Evolutionary conservation across 2,888 invertebrate species (phyloP), one percentile per base, ranked within the genome.

Genomic region (Blomia tropicalis): DNA sequence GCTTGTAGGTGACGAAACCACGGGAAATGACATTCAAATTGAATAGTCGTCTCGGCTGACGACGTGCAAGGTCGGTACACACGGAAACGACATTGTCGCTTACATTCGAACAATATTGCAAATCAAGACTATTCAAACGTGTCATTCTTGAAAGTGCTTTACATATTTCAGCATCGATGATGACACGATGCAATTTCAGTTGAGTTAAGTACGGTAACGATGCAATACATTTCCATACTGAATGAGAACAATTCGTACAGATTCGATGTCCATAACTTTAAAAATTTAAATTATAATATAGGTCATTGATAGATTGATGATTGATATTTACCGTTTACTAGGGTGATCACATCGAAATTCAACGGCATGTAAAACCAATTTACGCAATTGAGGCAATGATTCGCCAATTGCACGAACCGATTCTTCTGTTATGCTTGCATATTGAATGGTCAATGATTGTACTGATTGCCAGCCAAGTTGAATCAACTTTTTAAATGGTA

Each of bases 91-190:
- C 43, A 29, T 62, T 62, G 17, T 62, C 41, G 56, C 47, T 62
- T 23, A 62, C 62, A 44, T 62, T 62, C 11, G 62, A 62, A 58
- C 62, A 62, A 19, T 62, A 62, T 31, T 62, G 62, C 19, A 62
- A 43, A 43, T 62, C 62, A n/a, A 62, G 43, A 44, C 29, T 41
- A 1, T 17, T n/a, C 19, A 62, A 31, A 44, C 25, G 22, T 14
- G 19, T 1, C 62, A 62, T 62, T 30, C 56, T 14, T 32, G 19
- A 41, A 17, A 62, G 19, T 14, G 62, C 43, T 22, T 29, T 43
- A 47, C 62, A 62, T 1, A 62, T 62, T n/a, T 62, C 56, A 19
- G 32, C 56, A 25, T 62, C 62, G 19, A 62, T 62, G 19, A 62
- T 62, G 23, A 62, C 56, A 4, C 62, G 62, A 44, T 56, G 58